Evolutionary conservation across 2,888 invertebrate species (phyloP), one percentile per base, ranked within the genome.

Genomic region (Auanema sp.): DNA sequence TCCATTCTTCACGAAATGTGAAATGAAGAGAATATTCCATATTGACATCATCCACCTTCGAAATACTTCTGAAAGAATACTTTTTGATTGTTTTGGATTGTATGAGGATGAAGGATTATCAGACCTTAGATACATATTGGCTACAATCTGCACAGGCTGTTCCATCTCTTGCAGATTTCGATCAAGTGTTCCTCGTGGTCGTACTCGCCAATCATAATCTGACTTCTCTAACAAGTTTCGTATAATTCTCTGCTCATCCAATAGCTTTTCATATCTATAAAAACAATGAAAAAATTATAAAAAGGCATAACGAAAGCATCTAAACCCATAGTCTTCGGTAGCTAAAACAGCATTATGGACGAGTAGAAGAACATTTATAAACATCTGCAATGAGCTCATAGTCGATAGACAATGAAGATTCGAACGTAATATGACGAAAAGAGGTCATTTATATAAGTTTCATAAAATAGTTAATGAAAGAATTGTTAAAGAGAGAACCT

Each of bases 11-110:
- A 86, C 95, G 90, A 88, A 95, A 94, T 78, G 94, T 94, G 85
- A 95, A 88, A 87, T 95, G 95, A 81, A 93, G 92, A 84, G 93
- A 93, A 89, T 94, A 95, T 89, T 95, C 94, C 85, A 79, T 77
- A 60, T 76, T 79, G 14, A 77, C 78, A 57, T 79, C 79, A 57
- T 79, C 79, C 50, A 79, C 79, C 65, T 78, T 79, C 12, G 76
- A 76, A 44, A 79, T 79, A 54, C 75, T 75, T 57, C 78, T 78
- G 58, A 33, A 65, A 53, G 61, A 6, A 12, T 12, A 33, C 18
- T 16, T 12, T 18, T 16, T 16, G 4, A 11, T n/a, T 14, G 44
- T n/a, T 57, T n/a, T 41, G 2, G 11, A 24, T 47, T 44, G 25
- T 16, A 51, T 43, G n/a, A 3, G n/a, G 47, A 18, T 47, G 10